These are phyloP conservation scores for Priocnemis perturbator DNA, from an alignment of 2,888 invertebrate species.

Conservation along the genomic window DNA sequence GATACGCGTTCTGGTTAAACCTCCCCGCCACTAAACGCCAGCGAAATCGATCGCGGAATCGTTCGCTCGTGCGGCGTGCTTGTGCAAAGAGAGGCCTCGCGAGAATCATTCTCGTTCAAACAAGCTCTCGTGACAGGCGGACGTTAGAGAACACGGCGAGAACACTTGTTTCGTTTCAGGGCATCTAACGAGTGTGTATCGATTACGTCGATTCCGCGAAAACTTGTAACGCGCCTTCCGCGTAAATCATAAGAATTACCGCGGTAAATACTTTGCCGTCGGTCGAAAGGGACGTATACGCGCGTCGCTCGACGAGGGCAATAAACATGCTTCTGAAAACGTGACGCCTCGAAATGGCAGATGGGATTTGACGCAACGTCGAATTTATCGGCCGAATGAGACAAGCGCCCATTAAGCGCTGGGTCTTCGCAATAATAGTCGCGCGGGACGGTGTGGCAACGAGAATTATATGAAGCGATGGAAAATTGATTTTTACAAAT, in stretches of 20 bases:
- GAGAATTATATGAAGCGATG: too few species aligned
- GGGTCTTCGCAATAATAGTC: neutral
- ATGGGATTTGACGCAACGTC: too few species aligned
- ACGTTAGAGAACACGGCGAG: slow-evolving; percentile 12
- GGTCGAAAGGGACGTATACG: too few species aligned
- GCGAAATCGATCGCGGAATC: too few species aligned
- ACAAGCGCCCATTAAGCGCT: neutral
- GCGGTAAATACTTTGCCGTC: slow-evolving; percentile 8
- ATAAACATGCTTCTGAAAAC: too few species aligned
- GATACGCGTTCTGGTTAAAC: neutral
- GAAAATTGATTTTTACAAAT: too few species aligned
- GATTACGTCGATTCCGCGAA: slow-evolving; percentile 19
- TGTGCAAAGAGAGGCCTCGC: slow-evolving; percentile 3
- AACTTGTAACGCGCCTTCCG: slow-evolving; percentile 20
- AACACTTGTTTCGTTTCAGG: slow-evolving; percentile 25
- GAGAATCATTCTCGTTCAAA: slow-evolving; percentile 25
- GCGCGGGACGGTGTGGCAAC: too few species aligned
- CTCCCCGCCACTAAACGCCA: too few species aligned
- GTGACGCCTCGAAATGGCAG: too few species aligned
- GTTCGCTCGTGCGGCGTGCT: too few species aligned
- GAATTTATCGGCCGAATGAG: too few species aligned
- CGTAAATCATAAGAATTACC: slow-evolving; percentile 32
- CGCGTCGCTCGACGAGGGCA: too few species aligned
- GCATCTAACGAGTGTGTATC: slow-evolving; percentile 14
- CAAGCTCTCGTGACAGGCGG: slow-evolving; percentile 20